Evolutionary conservation across 2,113 vertebrate species (phyloP).

Genomic region (Martes martes): DNA sequence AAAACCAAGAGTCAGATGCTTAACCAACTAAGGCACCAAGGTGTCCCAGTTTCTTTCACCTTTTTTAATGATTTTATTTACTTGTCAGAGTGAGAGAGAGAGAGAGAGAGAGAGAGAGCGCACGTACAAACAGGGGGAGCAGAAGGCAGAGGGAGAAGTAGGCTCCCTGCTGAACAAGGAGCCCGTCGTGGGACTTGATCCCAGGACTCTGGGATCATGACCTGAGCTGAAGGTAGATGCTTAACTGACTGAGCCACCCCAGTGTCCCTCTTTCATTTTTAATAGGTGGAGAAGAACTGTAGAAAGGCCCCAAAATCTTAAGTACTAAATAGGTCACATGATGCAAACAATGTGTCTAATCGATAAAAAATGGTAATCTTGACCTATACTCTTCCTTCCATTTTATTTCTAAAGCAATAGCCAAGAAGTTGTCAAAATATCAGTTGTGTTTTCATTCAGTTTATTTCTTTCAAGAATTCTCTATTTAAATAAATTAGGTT

Average conservation of each 20-base stretch:
- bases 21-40: neutral
- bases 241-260: neutral
- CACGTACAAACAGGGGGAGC: too few relatives aligned
- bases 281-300: constrained; percentile 65
- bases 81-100: too few relatives aligned
- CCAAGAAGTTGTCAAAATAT: constrained; percentile 21
- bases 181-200: too few relatives aligned
- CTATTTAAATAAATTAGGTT: neutral
- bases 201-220: neutral
- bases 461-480: constrained; percentile 27
- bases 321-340: constrained; percentile 70
- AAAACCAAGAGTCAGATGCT: neutral
- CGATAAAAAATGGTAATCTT: constrained; percentile 44
- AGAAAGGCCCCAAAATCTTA: constrained; percentile 73
- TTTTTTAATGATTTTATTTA: neutral
- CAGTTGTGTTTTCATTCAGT: constrained; percentile 34
- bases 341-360: constrained; percentile 67
- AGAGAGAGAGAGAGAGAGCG: too few relatives aligned
- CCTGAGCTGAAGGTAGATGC: neutral
- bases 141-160: too few relatives aligned
- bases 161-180: too few relatives aligned
- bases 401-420: constrained; percentile 62
- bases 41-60: neutral
- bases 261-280: constrained; percentile 33
- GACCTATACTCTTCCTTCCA: constrained; percentile 47